Base-by-base conservation (phyloP, 2,113 vertebrate species). In the Xiphophorus maculatus region DNA sequence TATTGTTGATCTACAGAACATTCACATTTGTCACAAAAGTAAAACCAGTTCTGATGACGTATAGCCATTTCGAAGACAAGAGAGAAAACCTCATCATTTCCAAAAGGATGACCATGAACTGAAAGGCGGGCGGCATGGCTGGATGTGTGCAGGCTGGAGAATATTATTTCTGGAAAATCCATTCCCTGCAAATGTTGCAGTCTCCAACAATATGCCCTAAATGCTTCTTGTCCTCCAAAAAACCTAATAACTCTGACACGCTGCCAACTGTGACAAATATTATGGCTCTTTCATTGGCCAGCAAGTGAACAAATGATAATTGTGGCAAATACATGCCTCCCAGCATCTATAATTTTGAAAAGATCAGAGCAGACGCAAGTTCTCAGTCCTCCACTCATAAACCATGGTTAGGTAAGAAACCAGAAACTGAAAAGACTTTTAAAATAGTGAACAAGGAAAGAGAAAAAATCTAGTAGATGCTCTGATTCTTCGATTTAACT, bases 231-330 rank as follows among this genome's bases (percentile, higher is more conserved):
- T 85, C 80, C 73, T 87, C 81, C 79, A 81, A 81, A 76, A 87
- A 85, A 89, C 84, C 77, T 80, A 86, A 89, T 89, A 89, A 89
- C 76, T 73, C 70, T 81, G 82, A 80, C 80, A 74, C 78, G 72
- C 85, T 17, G 74, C 87, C 79, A 86, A 87, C 80, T 72, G 83
- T 84, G 81, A 89, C 71, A 85, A 87, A 90, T 86, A 74, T 79
- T 81, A 78, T 62, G 76, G 71, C 84, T 73, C 82, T 77, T 87
- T 89, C 74, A 81, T 58, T 80, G 70, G 71, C 76, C 68, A 13
- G 71, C 82, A 64, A 84, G 75, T 71, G 85, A 85, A 82, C 76
- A 88, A 89, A 91, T 81, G 82, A 81, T 89, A 89, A 90, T 90
- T 87, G 84, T 83, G 37, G 79, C 60, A 73, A 88, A 82, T 80